A percentile compares a stretch with the other conserved stretches of the same genome.
These are phyloP conservation scores for Podilymbus podiceps DNA, from an alignment of 2,113 vertebrate species.

Conservation along the genomic window DNA sequence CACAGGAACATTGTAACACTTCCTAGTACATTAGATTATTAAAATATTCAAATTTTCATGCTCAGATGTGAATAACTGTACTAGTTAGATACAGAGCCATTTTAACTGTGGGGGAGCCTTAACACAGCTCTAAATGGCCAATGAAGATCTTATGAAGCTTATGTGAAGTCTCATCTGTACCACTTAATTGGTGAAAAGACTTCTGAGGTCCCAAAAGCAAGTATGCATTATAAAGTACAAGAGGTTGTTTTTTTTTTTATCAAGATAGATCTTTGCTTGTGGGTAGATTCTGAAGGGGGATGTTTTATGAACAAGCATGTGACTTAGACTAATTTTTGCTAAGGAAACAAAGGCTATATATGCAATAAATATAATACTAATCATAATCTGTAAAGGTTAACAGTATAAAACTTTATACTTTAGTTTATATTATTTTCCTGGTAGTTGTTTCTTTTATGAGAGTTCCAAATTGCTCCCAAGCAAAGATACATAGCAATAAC, in stretches of 20 bases:
- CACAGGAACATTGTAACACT: neutral
- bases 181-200: neutral
- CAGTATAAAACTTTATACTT: neutral
- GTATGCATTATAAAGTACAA: neutral
- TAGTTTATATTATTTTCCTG: neutral
- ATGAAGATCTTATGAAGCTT: neutral
- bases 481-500: slow-evolving; percentile 53
- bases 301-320: neutral
- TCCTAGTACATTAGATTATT: neutral
- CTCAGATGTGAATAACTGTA: neutral
- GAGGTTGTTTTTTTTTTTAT: neutral
- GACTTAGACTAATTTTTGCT: neutral
- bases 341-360: neutral
- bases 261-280: neutral
- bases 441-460: slow-evolving; percentile 40
- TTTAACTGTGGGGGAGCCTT: neutral
- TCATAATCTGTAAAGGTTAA: neutral
- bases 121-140: neutral
- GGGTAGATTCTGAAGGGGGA: neutral
- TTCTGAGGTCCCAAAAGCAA: neutral
- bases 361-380: neutral
- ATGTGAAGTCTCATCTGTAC: neutral
- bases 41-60: neutral
- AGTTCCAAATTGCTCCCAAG: slow-evolving; percentile 38
- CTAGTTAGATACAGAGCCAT: neutral